A percentile compares a stretch with the other conserved stretches of the same genome.
Conservation (phyloP, 2,113 vertebrate genomes). For the Heterochromis multidens region DNA sequence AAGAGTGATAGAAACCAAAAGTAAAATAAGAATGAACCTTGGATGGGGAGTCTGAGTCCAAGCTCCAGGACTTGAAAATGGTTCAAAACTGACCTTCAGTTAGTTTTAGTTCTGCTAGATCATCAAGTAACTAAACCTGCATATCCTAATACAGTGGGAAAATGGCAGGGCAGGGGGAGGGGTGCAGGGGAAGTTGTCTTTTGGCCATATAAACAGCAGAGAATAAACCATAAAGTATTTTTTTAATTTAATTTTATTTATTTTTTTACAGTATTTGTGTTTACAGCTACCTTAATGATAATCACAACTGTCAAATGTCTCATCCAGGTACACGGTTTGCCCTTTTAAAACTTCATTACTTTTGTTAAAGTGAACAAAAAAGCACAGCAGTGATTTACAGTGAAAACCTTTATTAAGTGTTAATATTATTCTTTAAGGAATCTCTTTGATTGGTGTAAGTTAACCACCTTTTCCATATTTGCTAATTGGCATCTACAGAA, state of each 20-base stretch:
- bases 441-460: constrained; percentile 44
- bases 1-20: too few species aligned
- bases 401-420: constrained; percentile 77
- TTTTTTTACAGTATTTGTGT: not conserved
- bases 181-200: not conserved
- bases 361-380: not conserved
- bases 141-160: not conserved
- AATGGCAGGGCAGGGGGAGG: accelerated
- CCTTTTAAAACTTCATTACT: not conserved
- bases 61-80: too few species aligned
- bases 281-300: not conserved
- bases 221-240: not conserved
- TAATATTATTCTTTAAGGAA: constrained; percentile 65
- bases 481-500: constrained; percentile 55
- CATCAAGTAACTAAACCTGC: not conserved
- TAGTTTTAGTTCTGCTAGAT: not conserved
- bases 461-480: constrained; percentile 26
- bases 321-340: not conserved
- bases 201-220: not conserved
- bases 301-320: not conserved
- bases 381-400: constrained; percentile 43
- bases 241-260: not conserved
- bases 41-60: too few species aligned
- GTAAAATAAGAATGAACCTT: too few species aligned
- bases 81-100: not conserved